These are phyloP conservation scores for Agrochola lychnidis DNA, from an alignment of 2,888 invertebrate species.

Conservation along the genomic window DNA sequence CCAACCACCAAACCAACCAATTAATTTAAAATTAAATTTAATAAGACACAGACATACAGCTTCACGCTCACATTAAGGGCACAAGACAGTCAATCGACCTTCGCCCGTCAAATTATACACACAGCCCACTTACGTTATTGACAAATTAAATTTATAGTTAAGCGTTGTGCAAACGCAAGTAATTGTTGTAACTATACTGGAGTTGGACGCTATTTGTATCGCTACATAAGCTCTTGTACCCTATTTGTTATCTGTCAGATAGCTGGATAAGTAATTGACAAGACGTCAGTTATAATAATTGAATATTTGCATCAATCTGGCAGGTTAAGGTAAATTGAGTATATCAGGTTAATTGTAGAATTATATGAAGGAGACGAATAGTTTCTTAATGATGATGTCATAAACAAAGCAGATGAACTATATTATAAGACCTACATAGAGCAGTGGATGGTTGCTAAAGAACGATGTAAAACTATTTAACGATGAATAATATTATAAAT, in stretches of 20 bases:
- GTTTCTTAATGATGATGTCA: background rate
- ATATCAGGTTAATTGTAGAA: constrained; percentile 48
- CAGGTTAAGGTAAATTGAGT: constrained; percentile 30
- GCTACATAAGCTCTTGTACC: constrained; percentile 58
- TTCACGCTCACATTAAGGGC: constrained; percentile 54
- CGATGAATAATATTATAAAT: background rate
- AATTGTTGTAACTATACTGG: constrained; percentile 59
- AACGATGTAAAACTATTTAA: background rate
- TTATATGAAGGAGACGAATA: constrained; percentile 28
- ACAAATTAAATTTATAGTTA: constrained; percentile 73
- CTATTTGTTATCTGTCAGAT: constrained; percentile 64
- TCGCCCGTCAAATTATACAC: constrained; percentile 69
- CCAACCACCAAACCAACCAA: constrained; percentile 26
- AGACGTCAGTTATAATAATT: constrained; percentile 58
- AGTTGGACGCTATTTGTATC: constrained; percentile 51
- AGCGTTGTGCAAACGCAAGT: constrained; percentile 56
- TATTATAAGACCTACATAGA: background rate
- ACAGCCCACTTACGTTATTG: constrained; percentile 71
- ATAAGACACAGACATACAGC: constrained; percentile 39
- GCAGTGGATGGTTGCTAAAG: background rate
- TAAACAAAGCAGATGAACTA: constrained; percentile 1
- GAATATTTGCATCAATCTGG: constrained; percentile 61
- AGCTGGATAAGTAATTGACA: constrained; percentile 61
- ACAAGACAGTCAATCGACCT: constrained; percentile 67
- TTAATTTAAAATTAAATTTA: constrained; percentile 42